These are phyloP conservation scores for Sarcophilus harrisii DNA, from an alignment of 2,797 vertebrate species.

Conservation along the genomic window DNA sequence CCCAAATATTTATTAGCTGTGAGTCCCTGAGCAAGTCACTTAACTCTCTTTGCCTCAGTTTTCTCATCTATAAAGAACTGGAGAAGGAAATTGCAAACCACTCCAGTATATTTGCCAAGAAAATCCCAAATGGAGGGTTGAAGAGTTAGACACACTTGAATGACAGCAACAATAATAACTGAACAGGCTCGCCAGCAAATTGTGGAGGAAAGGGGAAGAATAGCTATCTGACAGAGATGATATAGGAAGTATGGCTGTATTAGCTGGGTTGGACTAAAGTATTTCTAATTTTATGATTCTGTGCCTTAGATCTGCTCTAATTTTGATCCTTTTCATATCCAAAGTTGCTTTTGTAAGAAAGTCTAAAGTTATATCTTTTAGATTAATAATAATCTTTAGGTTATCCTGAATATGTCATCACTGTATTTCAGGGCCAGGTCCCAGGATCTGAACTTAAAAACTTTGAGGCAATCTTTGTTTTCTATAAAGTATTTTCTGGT, in stretches of 20 bases:
- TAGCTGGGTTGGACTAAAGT: rapidly evolving
- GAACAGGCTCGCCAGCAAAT: not conserved
- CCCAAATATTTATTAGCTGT: not conserved
- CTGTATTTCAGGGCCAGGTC: not conserved
- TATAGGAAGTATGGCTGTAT: too few species aligned
- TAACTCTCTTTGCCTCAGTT: not conserved
- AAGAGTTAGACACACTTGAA: not conserved
- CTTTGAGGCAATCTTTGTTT: not conserved
- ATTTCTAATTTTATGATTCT: not conserved
- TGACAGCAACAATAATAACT: not conserved
- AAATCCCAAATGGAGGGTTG: not conserved
- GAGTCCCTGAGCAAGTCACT: not conserved
- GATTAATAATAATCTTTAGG: too few species aligned
- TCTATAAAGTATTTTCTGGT: rapidly evolving
- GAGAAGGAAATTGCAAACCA: too few species aligned
- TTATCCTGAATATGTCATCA: not conserved
- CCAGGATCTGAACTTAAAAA: not conserved
- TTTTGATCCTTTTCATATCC: not conserved
- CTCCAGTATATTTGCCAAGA: not conserved
- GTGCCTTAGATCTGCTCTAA: not conserved
- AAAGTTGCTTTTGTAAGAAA: rapidly evolving
- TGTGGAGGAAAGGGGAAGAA: not conserved
- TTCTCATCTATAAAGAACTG: not conserved
- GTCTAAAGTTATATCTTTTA: too few species aligned
- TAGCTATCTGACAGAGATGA: not conserved